Base-by-base conservation (phyloP, 1,140 invertebrate genomes). In the Calliphora vicina region DNA sequence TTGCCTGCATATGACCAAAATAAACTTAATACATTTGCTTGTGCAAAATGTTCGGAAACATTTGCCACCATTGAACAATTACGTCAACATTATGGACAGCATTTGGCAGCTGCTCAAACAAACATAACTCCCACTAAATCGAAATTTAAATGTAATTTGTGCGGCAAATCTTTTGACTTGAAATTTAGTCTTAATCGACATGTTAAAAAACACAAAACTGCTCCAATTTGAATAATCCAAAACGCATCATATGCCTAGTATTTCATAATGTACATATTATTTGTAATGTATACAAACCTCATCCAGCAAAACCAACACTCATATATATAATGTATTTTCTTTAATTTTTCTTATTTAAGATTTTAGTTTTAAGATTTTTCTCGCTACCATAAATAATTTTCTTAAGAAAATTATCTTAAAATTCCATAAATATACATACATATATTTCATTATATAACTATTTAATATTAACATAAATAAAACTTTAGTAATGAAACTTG, bases 151-250 rank as follows among this genome's bases (percentile, higher is more conserved):
- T 89, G 88, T 57, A 83, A 85, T 50, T 80, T 87, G 23, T 89
- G 88, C 76, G 84, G 80, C 1, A 88, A 86, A 82, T 17, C 73
- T 0, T 89, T 88, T 25, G 83, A 87, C 73, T 83, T 89, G 4
- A 85, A 86, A 74, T 87, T 89, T 29, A 88, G 87, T 72, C 84
- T 89, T 8, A 89, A 89, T 82, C 84, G 85, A 8, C 88, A 89
- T 83, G 42, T 89, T 15, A 85, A 81, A 25, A 82, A 82, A 20
- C 88, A 89, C 27, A 84, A 81, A 1, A 73, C 76, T 45, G 15
- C 74, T 0, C 73, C 45, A 67, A 15, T 29, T 67, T 67, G n/a
- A n/a, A n/a, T n/a, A n/a, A n/a, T n/a, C n/a, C n/a, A 15, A 43
- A 20, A 50, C 13, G 8, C 12, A 43, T 25, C 35, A n/a, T 42